Evolutionary conservation across 1,140 invertebrate genomes (phyloP), one percentile per base, ranked within the genome.

Genomic region (Zaprionus nigranus): DNA sequence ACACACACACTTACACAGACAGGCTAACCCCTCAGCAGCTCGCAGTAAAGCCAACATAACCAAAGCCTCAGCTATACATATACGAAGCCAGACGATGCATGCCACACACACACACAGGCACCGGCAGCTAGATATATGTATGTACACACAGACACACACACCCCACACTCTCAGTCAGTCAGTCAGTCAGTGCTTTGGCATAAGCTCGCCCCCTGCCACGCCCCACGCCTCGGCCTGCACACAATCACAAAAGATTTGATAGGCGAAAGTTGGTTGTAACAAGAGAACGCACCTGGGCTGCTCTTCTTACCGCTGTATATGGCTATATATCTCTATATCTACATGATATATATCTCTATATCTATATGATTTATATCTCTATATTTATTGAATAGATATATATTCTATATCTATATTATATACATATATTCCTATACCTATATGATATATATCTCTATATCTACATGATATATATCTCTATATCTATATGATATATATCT

Each of bases 31-130:
- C 40, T 73, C 70, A 40, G 61, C 20, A 61, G 56, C 68, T 60
- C 36, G 57, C 64, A 43, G 70, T 46, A 64, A 54, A 73, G 57
- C 34, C 64, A 53, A 30, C 64, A 73, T 22, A 26, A 62, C 58
- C 71, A 65, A 68, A 74, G 71, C 65, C 71, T 58, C 54, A 68
- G 66, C 60, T 51, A 34, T 2, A 11, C 2, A 46, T 61, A 24
- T 22, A 15, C 60, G 51, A 57, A 36, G 61, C 69, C 62, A 63
- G 51, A 30, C 68, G 51, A 24, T 66, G 70, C 53, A 28, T 54
- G 6, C 20, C 20, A 20, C 20, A 20, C 20, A 20, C 20, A 54
- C 17, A 40, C 53, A 38, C 15, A 51, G 20, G 20, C 13, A 38
- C 17, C 13, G 5, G 36, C 40, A n/a, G 17, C 17, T 5, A 51